These are phyloP conservation scores for Caloenas nicobarica DNA, from an alignment of 2,113 vertebrate genomes.

Conservation along the genomic window DNA sequence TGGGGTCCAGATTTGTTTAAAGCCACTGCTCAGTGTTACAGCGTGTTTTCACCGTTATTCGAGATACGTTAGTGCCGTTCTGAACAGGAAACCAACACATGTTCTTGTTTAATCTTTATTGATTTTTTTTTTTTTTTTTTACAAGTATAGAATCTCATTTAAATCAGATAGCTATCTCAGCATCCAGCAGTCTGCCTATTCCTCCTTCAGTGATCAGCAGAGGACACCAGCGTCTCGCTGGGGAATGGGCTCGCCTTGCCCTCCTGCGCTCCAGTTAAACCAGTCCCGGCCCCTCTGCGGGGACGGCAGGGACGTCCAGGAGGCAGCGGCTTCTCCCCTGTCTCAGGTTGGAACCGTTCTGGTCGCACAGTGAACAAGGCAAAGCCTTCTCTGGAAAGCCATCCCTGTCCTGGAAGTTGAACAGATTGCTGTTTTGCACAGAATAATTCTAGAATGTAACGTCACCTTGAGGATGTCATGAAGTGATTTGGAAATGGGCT, in stretches of 20 bases:
- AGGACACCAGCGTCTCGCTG: not conserved
- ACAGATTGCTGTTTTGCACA: conserved; percentile 27
- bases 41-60: not conserved
- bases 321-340: not conserved
- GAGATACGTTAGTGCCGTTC: not conserved
- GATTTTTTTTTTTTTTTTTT: conserved; percentile 2
- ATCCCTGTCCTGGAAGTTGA: not conserved
- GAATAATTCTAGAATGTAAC: conserved; percentile 56
- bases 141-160: conserved; percentile 58
- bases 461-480: conserved; percentile 36
- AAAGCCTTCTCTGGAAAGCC: not conserved
- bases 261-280: not conserved
- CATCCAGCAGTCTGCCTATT: not conserved
- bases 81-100: not conserved
- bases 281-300: not conserved
- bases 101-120: conserved; percentile 46
- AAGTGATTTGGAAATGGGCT: conserved; percentile 50
- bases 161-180: conserved; percentile 22
- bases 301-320: not conserved
- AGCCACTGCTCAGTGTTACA: not conserved
- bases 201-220: not conserved
- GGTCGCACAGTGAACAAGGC: not conserved
- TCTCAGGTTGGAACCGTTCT: not conserved
- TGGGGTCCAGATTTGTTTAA: not conserved
- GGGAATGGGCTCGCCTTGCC: not conserved